phyloP scores from a whole-genome alignment of 1,140 invertebrate species.

The Nilaparvata lugens region DNA sequence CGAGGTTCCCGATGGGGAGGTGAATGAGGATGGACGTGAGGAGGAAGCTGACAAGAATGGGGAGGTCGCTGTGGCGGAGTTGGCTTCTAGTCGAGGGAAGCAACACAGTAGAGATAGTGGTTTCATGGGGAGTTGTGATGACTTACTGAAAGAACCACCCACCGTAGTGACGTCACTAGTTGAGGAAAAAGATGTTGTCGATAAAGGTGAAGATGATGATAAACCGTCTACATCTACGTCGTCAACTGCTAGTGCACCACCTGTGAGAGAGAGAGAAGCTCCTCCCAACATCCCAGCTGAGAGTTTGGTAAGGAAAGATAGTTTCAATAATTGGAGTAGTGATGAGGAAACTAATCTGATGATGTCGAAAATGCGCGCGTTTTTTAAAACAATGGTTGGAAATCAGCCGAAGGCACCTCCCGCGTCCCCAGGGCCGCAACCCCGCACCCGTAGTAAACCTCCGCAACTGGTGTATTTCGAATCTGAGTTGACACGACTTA shows the following conservation, averaged over 20 bases:
- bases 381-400: constrained; percentile 78
- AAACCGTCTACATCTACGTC: constrained; percentile 14
- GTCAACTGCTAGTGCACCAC: constrained; percentile 27
- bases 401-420: constrained; percentile 32
- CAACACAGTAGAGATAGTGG: constrained; percentile 78
- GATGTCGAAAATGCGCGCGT: constrained; percentile 89
- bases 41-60: not conserved
- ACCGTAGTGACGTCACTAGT: constrained; percentile 11
- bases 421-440: constrained; percentile 4
- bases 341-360: constrained; percentile 89
- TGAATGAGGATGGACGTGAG: constrained; percentile 33
- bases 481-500: constrained; percentile 75
- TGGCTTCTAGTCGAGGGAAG: constrained; percentile 40
- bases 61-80: not conserved
- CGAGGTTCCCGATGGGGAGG: constrained; percentile 39
- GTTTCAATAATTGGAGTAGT: constrained; percentile 87
- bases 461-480: constrained; percentile 80
- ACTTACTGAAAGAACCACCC: constrained; percentile 52
- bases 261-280: too few species aligned
- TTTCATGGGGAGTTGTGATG: constrained; percentile 80
- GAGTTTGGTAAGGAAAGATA: constrained; percentile 67
- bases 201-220: constrained; percentile 13
- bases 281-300: constrained; percentile 19
- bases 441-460: constrained; percentile 44
- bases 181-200: constrained; percentile 11